A percentile compares a stretch with the other conserved stretches of the same genome.
phyloP scores from a whole-genome alignment of 37 sponge, comb jelly and placozoan species.

The Tethya wilhelma region DNA sequence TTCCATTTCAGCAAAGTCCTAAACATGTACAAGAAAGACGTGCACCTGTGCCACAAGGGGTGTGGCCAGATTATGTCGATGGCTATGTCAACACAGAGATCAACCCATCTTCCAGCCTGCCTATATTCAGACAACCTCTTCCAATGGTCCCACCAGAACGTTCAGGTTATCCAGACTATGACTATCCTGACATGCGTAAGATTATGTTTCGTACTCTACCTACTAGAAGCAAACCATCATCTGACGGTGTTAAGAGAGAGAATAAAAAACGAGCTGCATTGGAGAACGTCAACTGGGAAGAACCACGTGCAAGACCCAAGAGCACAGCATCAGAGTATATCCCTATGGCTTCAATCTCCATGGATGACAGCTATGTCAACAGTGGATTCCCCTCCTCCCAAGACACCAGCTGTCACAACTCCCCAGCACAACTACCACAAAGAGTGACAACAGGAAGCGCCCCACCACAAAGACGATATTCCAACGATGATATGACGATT shows the following conservation, averaged over 20 bases:
- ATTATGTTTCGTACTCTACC: background rate
- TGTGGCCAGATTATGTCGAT: conserved; percentile 15
- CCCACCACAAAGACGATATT: background rate
- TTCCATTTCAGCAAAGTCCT: too few relatives aligned
- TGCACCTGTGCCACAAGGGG: background rate
- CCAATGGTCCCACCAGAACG: background rate
- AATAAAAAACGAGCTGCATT: too few relatives aligned
- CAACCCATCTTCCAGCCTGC: background rate
- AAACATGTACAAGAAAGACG: too few relatives aligned
- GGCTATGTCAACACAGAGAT: conserved; percentile 27
- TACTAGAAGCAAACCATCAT: background rate
- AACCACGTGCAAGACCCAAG: background rate
- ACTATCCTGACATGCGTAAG: conserved; percentile 13
- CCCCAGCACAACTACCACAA: too few relatives aligned
- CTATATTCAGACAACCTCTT: background rate
- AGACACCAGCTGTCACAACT: background rate
- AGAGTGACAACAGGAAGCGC: background rate
- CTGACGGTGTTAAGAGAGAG: background rate
- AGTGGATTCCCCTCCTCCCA: background rate
- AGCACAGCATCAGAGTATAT: conserved; percentile 1
- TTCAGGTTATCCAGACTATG: conserved; percentile 10
- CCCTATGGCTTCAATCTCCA: conserved; percentile 2
- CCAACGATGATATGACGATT: background rate
- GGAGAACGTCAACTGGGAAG: background rate
- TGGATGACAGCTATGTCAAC: conserved; percentile 48